Evolutionary conservation across 2,888 invertebrate species (phyloP), one percentile per base, ranked within the genome.

Genomic region (Lithophane leautieri): DNA sequence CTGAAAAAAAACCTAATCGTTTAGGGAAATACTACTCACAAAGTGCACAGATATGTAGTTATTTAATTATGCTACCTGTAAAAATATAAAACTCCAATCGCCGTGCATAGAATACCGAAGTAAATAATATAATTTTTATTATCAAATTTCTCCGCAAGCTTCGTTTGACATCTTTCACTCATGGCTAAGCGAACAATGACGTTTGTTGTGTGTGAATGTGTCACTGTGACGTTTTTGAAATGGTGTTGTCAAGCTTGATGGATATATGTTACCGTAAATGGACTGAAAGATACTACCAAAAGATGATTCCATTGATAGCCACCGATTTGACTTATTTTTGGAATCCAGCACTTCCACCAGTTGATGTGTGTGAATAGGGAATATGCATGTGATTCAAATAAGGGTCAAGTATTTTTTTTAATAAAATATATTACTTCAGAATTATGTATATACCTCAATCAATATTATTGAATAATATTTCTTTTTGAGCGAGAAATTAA

Each of bases 121-220:
- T 92, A 96, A 94, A 95, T 93, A 94, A 95, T 93, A 94, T 94
- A 95, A 94, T 95, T 95, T 92, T 91, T 93, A 94, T 94, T 95
- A 92, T 93, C 93, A 94, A 94, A 93, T 93, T 94, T 95, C 92
- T 95, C 94, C 92, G 87, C 91, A 91, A 94, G 94, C 94, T 95
- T 94, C 88, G 91, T 94, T 94, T 96, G 96, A 96, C 96, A 96
- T 95, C 95, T 95, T 95, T 96, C 96, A 94, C 95, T 95, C 96
- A 96, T 96, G 96, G 94, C 92, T 95, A 93, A 78, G 89, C 92
- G 92, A 92, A 90, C 86, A 94, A 93, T 94, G 94, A 94, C 92
- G 86, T 91, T 90, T 75, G 77, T 94, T 94, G 93, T n/a, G n/a
- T n/a, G n/a, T n/a, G n/a, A n/a, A n/a, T n/a, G n/a, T n/a, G n/a